phyloP scores from a whole-genome alignment of 2,888 invertebrate species.

The Chrysolina americana region DNA sequence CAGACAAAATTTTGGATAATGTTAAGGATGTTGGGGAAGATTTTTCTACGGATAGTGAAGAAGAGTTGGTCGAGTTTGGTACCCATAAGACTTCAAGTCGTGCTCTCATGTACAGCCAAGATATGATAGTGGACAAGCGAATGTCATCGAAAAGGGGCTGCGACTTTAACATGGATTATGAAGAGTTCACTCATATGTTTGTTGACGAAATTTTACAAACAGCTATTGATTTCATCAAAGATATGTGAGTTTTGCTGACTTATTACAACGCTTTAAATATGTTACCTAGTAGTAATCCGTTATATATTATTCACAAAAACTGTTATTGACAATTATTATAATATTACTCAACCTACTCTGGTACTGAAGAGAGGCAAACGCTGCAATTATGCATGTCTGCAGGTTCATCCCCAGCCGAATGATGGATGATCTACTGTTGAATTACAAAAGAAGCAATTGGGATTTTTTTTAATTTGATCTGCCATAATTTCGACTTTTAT shows the following conservation, averaged over 20 bases:
- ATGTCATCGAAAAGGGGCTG: neutral
- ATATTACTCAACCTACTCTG: too few relatives aligned
- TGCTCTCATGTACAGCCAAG: neutral
- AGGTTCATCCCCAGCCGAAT: too few relatives aligned
- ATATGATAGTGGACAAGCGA: neutral
- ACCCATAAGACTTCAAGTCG: neutral
- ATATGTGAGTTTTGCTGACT: neutral
- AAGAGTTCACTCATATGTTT: slow-evolving; percentile 32
- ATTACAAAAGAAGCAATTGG: too few relatives aligned
- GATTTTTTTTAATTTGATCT: too few relatives aligned
- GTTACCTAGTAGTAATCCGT: neutral
- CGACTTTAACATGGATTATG: slow-evolving; percentile 20
- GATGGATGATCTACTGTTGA: too few relatives aligned
- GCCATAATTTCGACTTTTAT: too few relatives aligned
- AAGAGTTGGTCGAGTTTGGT: neutral
- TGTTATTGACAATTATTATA: too few relatives aligned
- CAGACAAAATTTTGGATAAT: neutral
- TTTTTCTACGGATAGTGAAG: neutral
- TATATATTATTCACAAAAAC: too few relatives aligned
- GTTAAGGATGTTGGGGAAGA: neutral
- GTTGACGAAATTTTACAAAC: slow-evolving; percentile 37
- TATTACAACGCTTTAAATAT: neutral
- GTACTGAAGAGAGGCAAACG: too few relatives aligned
- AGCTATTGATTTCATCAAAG: slow-evolving; percentile 26
- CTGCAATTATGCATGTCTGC: too few relatives aligned